A percentile compares a stretch with the other conserved stretches of the same genome.
Conservation (phyloP, 2,113 vertebrate genomes). For the Oreochromis aureus region DNA sequence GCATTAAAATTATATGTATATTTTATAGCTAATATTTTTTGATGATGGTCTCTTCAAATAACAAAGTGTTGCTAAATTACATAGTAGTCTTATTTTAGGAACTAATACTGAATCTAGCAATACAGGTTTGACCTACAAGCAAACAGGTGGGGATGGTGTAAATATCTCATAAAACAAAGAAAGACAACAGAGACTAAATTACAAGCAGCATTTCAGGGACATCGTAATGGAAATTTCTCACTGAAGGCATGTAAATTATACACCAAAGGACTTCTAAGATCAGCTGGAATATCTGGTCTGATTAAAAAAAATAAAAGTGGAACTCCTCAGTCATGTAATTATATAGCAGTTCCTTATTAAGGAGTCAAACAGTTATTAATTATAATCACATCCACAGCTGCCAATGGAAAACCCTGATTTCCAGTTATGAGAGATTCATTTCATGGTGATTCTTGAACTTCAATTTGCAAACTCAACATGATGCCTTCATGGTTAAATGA, state of each 20-base stretch:
- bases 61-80: neutral
- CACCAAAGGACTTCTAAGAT: neutral
- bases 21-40: neutral
- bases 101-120: neutral
- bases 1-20: neutral
- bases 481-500: neutral
- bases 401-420: neutral
- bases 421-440: neutral
- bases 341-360: neutral
- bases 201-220: conserved; percentile 25
- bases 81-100: neutral
- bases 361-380: neutral
- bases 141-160: conserved; percentile 39
- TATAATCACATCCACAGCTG: neutral
- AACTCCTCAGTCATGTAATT: neutral
- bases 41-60: neutral
- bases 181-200: conserved; percentile 28
- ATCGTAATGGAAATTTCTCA: conserved; percentile 43
- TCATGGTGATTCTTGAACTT: neutral
- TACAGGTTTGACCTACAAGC: neutral
- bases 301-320: neutral
- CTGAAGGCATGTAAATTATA: conserved; percentile 18
- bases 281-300: neutral
- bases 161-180: conserved; percentile 38
- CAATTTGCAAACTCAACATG: neutral